These are phyloP conservation scores for Bombus consobrinus DNA, from an alignment of 1,140 invertebrate species.

Conservation along the genomic window DNA sequence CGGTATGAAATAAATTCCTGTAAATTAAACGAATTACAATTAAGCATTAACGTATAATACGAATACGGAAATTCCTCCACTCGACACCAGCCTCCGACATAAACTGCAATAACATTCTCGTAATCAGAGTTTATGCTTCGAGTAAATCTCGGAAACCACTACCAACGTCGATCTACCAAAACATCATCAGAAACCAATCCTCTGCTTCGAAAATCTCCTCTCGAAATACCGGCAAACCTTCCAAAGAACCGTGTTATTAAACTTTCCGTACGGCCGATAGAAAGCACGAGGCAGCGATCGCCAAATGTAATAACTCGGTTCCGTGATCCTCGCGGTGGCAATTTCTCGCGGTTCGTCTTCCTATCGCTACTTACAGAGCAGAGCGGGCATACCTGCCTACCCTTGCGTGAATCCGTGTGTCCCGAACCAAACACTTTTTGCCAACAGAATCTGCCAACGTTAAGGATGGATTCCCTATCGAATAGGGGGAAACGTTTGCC, in stretches of 20 bases:
- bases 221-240: slow-evolving; percentile 5
- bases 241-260: slow-evolving; percentile 46
- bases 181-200: slow-evolving; percentile 9
- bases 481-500: neutral
- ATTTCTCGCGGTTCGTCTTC: neutral
- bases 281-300: slow-evolving; percentile 5
- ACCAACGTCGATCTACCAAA: neutral
- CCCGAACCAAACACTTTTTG: neutral
- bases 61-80: neutral
- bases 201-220: neutral
- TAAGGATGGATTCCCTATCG: too few species aligned
- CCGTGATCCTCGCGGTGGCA: slow-evolving; percentile 31
- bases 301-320: slow-evolving; percentile 46
- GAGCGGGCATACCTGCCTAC: neutral
- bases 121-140: neutral
- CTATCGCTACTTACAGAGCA: too few species aligned
- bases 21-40: neutral
- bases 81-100: neutral
- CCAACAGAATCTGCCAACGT: neutral
- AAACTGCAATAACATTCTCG: neutral
- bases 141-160: neutral
- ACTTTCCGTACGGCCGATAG: slow-evolving; percentile 3
- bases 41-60: neutral
- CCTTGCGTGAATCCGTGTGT: neutral
- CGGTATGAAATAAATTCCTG: neutral